Base-by-base conservation (phyloP, 2,888 invertebrate species). In the Empis stercorea region DNA sequence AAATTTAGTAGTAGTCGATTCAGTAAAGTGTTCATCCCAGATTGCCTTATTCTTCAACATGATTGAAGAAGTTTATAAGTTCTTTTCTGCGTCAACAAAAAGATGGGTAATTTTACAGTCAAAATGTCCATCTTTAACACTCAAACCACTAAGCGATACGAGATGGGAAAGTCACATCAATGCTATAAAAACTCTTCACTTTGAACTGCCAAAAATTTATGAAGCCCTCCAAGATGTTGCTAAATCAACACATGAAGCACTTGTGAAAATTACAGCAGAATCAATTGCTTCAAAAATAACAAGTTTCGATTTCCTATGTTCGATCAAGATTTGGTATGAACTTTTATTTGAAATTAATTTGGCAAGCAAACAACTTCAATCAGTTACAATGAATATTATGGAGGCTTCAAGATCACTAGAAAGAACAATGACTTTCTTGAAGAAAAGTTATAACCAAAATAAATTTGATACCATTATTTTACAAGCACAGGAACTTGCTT, bases 1-100 rank as follows among this genome's bases (percentile, higher is more conserved):
- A 30, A 30, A 30, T 30, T 30, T 60, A 30, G 56, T 59, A n/a
- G 56, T 59, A 13, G 57, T 57, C 48, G 55, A 59, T 48, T 54
- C 54, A 32, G 56, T 55, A 42, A 55, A 56, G 39, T 51, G 50
- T 46, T 45, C 47, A 13, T 36, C 43, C 36, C 48, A 52, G 48
- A 47, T 53, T 27, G 48, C 53, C 4, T 48, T 16, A 38, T 57
- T 56, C 51, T 57, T 59, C 44, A 41, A 37, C 32, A 48, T 56
- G 17, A 47, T 57, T n/a, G 54, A 59, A 52, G 51, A 51, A 47
- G 34, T 57, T 30, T 60, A 52, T 47, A 38, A 34, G 17, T 59
- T 54, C 48, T 60, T 60, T 52, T 56, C 55, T 37, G 46, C 48
- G 32, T 56, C 56, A 37, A 52, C 52, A 40, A 51, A 57, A 43